These are phyloP conservation scores for Pogonocichla stellata DNA, from an alignment of 2,113 vertebrate species.

Conservation along the genomic window DNA sequence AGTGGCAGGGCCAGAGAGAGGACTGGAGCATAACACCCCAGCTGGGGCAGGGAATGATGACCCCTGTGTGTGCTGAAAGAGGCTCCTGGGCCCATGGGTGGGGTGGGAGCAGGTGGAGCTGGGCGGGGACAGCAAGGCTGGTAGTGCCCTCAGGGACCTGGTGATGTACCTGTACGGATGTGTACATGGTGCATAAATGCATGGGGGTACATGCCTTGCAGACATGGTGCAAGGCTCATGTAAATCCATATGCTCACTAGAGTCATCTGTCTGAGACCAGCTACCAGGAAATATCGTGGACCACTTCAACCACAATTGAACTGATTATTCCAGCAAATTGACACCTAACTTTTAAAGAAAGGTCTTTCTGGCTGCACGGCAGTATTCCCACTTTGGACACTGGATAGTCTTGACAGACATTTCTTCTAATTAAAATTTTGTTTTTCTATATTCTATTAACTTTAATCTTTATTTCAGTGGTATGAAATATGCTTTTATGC, in stretches of 20 bases:
- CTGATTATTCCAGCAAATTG: neutral
- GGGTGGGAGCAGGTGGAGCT: neutral
- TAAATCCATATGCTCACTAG: neutral
- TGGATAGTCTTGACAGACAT: neutral
- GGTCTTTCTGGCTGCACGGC: neutral
- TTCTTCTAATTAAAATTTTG: neutral
- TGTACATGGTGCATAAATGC: neutral
- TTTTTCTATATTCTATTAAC: neutral
- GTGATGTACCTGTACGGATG: neutral
- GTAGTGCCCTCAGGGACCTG: neutral
- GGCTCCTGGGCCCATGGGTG: neutral
- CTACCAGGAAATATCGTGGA: neutral
- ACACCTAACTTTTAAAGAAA: neutral
- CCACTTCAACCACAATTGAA: neutral
- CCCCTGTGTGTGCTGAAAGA: rapidly evolving
- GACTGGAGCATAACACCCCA: neutral
- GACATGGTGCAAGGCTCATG: neutral
- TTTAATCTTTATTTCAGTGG: neutral
- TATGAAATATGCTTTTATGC: neutral
- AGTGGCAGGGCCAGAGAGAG: neutral
- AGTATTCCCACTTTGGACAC: neutral
- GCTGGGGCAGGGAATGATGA: neutral
- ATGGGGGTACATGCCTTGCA: neutral
- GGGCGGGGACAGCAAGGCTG: neutral
- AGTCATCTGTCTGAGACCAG: neutral